phyloP scores from a whole-genome alignment of 1,140 invertebrate species.

The Drosophila cardini region DNA sequence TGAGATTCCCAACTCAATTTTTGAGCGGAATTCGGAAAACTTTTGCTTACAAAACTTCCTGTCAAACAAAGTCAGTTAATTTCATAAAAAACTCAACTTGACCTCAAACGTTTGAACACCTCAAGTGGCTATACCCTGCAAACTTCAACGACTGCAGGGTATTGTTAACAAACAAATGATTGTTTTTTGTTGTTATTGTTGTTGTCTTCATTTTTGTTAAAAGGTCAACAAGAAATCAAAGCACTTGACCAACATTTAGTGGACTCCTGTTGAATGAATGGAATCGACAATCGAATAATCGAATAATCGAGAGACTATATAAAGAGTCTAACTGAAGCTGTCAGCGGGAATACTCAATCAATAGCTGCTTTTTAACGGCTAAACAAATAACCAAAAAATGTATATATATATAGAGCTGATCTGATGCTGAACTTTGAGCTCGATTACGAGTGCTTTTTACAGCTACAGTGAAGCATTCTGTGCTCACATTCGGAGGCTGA shows the following conservation, averaged over 20 bases:
- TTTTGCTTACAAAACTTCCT: too few relatives aligned
- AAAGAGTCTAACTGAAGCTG: not conserved
- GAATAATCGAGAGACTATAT: not conserved
- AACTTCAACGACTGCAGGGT: conserved; percentile 5
- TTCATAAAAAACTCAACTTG: too few relatives aligned
- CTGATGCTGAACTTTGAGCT: conserved; percentile 32
- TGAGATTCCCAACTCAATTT: too few relatives aligned
- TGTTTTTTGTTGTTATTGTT: not conserved
- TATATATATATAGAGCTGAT: not conserved
- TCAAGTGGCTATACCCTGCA: not conserved
- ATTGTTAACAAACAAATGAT: conserved; percentile 18
- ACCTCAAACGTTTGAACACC: not conserved
- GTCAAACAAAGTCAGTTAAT: too few relatives aligned
- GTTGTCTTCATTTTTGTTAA: not conserved
- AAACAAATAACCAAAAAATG: not conserved
- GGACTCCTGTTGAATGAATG: conserved; percentile 3
- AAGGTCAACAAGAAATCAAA: conserved; percentile 29
- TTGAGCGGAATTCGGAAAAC: too few relatives aligned
- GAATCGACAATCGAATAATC: too few relatives aligned
- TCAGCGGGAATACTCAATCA: conserved; percentile 12
- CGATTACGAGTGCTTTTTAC: conserved; percentile 1
- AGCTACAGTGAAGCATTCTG: conserved; percentile 9
- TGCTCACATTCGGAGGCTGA: conserved; percentile 1
- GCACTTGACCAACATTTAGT: conserved; percentile 40
- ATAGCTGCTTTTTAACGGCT: not conserved